Conservation (phyloP, 2,113 vertebrate species). For the Monopterus albus region DNA sequence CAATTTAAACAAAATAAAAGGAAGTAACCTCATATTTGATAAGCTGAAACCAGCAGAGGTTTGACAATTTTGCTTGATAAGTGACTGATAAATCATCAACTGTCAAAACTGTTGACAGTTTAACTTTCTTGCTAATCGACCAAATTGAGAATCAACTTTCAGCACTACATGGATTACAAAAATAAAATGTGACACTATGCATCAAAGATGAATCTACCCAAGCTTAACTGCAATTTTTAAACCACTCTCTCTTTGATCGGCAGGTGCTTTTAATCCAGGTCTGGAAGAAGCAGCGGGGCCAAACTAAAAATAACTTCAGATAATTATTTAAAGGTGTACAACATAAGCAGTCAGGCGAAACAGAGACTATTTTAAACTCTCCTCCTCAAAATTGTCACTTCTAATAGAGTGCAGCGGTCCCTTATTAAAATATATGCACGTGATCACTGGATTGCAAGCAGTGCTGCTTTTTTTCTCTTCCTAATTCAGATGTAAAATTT, state of each 20-base stretch:
- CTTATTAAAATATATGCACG: slow-evolving; percentile 30
- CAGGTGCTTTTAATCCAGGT: slow-evolving; percentile 55
- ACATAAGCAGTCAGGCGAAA: slow-evolving; percentile 35
- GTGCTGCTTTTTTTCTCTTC: slow-evolving; percentile 5
- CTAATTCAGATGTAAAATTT: slow-evolving; percentile 21
- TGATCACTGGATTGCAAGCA: slow-evolving; percentile 19
- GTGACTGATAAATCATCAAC: not conserved
- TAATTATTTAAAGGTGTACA: slow-evolving; percentile 64
- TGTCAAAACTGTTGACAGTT: not conserved
- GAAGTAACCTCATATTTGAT: not conserved
- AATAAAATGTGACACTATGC: slow-evolving; percentile 21
- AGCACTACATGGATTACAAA: not conserved
- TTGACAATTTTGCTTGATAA: not conserved
- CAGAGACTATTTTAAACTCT: slow-evolving; percentile 65
- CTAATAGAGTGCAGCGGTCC: slow-evolving; percentile 34
- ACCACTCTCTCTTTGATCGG: slow-evolving; percentile 48
- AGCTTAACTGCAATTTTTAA: slow-evolving; percentile 21
- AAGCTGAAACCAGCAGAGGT: not conserved
- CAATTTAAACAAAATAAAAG: not conserved
- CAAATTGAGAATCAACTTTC: not conserved
- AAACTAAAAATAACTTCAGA: slow-evolving; percentile 74
- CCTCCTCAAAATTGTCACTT: slow-evolving; percentile 55
- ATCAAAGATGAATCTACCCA: slow-evolving; percentile 14
- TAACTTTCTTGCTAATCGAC: slow-evolving; percentile 1
- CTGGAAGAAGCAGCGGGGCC: slow-evolving; percentile 48